A percentile compares a stretch with the other conserved stretches of the same genome.
These are phyloP conservation scores for Cheilosia vernalis DNA, from an alignment of 2,888 invertebrate genomes.

Conservation along the genomic window DNA sequence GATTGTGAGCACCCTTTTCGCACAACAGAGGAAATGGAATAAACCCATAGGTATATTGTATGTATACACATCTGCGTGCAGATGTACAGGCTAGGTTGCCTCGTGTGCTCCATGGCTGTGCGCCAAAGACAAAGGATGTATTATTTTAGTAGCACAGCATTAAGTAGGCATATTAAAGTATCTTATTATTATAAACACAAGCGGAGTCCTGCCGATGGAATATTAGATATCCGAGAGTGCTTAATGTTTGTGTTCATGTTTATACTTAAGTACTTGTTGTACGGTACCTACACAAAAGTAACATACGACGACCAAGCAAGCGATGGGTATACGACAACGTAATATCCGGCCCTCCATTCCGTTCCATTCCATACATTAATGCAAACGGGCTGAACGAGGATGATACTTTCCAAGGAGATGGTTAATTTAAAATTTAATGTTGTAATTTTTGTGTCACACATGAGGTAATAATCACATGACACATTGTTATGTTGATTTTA, in stretches of 20 bases:
- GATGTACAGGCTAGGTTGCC: not conserved
- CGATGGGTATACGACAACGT: conserved; percentile 25
- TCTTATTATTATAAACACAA: conserved; percentile 74
- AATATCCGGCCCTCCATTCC: conserved; percentile 53
- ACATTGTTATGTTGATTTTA: conserved; percentile 75
- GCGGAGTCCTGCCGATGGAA: conserved; percentile 35
- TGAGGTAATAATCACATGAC: conserved; percentile 74
- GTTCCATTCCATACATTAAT: conserved; percentile 26
- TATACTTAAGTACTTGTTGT: conserved; percentile 37
- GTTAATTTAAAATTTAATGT: conserved; percentile 74
- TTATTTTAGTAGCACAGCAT: conserved; percentile 54
- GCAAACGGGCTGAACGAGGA: not conserved
- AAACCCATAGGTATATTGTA: conserved; percentile 25
- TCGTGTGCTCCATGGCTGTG: not conserved
- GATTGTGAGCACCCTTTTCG: conserved; percentile 41
- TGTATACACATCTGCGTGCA: not conserved
- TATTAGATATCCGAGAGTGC: conserved; percentile 70
- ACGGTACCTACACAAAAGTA: conserved; percentile 8
- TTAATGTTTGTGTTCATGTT: conserved; percentile 39
- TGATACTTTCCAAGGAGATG: conserved; percentile 52
- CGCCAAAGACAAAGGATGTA: conserved; percentile 14
- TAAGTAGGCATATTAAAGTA: conserved; percentile 75
- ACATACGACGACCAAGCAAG: conserved; percentile 32
- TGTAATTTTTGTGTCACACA: conserved; percentile 74
- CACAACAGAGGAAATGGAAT: conserved; percentile 58